A percentile compares a stretch with the other conserved stretches of the same genome.
phyloP scores from a whole-genome alignment of 1,140 invertebrate genomes.

The Habropoda laboriosa region DNA sequence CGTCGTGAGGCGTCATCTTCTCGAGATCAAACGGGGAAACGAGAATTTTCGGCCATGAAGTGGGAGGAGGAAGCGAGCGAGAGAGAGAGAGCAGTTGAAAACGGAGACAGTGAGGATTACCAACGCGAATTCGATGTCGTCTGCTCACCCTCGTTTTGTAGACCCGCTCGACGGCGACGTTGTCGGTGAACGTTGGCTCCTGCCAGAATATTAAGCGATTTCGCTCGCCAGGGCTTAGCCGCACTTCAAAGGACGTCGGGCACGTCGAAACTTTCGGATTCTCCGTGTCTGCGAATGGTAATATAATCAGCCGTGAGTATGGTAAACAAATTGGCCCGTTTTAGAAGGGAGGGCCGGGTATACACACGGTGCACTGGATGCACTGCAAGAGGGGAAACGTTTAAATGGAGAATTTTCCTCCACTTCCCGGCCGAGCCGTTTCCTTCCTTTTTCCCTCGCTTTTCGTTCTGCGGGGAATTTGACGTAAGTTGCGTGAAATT shows the following conservation, averaged over 20 bases:
- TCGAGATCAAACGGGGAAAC: constrained; percentile 30
- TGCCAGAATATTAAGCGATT: constrained; percentile 85
- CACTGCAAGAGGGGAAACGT: too few relatives aligned
- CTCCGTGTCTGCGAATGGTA: constrained; percentile 82
- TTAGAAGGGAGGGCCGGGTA: too few relatives aligned
- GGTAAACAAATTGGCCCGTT: constrained; percentile 30
- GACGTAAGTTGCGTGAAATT: background rate
- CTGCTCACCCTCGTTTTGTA: constrained; percentile 85
- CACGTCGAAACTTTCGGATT: constrained; percentile 84
- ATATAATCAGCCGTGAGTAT: constrained; percentile 43
- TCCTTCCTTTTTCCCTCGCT: too few relatives aligned
- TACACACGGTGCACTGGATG: too few relatives aligned
- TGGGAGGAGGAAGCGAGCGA: background rate
- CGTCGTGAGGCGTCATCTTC: constrained; percentile 1
- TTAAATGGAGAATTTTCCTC: background rate
- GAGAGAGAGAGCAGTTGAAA: background rate
- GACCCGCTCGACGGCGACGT: constrained; percentile 83
- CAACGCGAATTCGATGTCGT: constrained; percentile 5
- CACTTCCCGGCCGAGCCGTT: too few relatives aligned
- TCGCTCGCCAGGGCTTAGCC: constrained; percentile 82
- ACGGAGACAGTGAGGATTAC: constrained; percentile 14
- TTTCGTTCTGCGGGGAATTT: too few relatives aligned
- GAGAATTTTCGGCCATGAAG: background rate
- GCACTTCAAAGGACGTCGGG: constrained; percentile 85
- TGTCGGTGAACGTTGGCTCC: constrained; percentile 86